These are phyloP conservation scores for Chrosomus eos DNA, from an alignment of 2,797 vertebrate genomes.

Conservation along the genomic window DNA sequence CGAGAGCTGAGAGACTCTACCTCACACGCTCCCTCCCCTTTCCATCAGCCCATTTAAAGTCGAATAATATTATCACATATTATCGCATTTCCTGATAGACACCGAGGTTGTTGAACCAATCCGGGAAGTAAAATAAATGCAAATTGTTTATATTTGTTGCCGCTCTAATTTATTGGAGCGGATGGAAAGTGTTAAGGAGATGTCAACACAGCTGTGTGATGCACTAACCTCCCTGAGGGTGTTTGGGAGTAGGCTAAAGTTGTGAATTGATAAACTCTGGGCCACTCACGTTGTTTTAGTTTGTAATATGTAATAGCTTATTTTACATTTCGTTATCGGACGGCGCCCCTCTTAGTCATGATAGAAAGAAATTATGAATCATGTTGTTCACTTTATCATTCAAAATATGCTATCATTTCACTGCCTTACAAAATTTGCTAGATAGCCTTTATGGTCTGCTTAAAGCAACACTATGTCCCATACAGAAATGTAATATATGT, in stretches of 20 bases:
- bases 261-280: slow-evolving; percentile 33
- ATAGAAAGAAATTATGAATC: background rate
- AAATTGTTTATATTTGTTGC: slow-evolving; percentile 51
- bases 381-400: background rate
- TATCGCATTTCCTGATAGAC: slow-evolving; percentile 49
- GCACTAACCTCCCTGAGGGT: background rate
- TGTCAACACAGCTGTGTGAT: slow-evolving; percentile 31
- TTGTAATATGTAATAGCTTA: background rate
- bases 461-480: no score
- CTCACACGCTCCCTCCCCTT: slow-evolving; percentile 42
- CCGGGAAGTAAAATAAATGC: slow-evolving; percentile 55
- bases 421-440: background rate
- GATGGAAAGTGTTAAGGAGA: slow-evolving; percentile 34
- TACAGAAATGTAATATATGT: no score
- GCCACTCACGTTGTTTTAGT: slow-evolving; percentile 18
- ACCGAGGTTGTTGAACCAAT: slow-evolving; percentile 57
- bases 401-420: background rate
- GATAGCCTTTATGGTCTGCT: no score
- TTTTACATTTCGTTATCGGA: slow-evolving; percentile 7
- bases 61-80: slow-evolving; percentile 21
- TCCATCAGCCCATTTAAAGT: slow-evolving; percentile 42
- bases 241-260: slow-evolving; percentile 1
- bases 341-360: background rate
- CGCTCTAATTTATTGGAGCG: slow-evolving; percentile 28
- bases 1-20: slow-evolving; percentile 17